phyloP scores from a whole-genome alignment of 2,797 vertebrate species.

The Acrocephalus scirpaceus region DNA sequence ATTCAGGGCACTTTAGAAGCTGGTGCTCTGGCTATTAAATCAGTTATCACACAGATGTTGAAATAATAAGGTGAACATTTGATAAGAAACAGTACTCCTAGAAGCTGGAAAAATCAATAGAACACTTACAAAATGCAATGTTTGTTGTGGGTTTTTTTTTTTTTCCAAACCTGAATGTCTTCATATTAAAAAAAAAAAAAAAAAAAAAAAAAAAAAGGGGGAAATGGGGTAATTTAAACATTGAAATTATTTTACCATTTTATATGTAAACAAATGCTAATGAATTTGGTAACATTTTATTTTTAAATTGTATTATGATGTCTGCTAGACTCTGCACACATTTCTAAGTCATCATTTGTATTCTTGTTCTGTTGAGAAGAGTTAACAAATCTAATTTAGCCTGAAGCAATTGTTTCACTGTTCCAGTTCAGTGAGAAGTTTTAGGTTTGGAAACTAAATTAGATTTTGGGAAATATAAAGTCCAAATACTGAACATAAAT shows the following conservation, averaged over 20 bases:
- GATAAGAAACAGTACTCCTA: background rate
- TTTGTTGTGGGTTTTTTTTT: fast-evolving
- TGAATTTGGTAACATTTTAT: background rate
- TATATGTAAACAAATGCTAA: background rate
- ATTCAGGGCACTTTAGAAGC: background rate
- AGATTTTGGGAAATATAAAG: background rate
- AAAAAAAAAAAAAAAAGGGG: background rate
- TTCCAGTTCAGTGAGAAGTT: background rate
- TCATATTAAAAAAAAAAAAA: background rate
- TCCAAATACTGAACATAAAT: background rate
- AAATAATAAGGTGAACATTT: background rate
- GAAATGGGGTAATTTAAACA: background rate
- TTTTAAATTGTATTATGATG: background rate
- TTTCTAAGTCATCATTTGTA: background rate
- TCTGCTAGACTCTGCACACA: background rate
- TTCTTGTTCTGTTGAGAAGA: background rate
- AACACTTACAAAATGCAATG: background rate
- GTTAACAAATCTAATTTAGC: background rate
- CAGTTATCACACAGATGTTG: background rate
- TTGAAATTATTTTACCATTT: background rate
- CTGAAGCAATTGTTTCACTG: background rate
- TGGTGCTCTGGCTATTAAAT: background rate
- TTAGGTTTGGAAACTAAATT: conserved; percentile 3
- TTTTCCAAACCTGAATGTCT: background rate
- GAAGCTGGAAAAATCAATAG: background rate